Evolutionary conservation across 1,140 invertebrate species (phyloP).

Genomic region (Ylistrum balloti): DNA sequence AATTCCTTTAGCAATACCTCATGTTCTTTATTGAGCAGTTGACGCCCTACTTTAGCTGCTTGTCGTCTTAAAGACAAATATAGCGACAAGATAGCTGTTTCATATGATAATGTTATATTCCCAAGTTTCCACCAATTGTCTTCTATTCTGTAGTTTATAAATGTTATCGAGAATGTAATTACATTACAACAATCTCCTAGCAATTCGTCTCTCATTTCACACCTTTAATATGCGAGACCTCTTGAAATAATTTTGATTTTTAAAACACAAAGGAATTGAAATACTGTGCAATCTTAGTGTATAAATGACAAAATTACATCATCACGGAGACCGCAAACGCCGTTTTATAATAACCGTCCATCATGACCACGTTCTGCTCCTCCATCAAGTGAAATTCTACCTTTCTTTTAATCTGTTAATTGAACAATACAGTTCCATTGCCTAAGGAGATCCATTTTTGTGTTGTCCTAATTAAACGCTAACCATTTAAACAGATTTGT

Average conservation of each 20-base stretch:
- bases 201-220: slow-evolving; percentile 32
- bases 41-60: neutral
- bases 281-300: slow-evolving; percentile 1
- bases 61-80: slow-evolving; percentile 20
- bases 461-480: slow-evolving; percentile 9
- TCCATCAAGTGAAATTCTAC: slow-evolving; percentile 31
- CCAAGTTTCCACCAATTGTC: slow-evolving; percentile 12
- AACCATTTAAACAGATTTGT: neutral
- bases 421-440: neutral
- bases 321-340: neutral
- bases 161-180: neutral
- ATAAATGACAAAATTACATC: slow-evolving; percentile 30
- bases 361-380: neutral
- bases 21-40: neutral
- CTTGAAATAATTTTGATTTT: slow-evolving; percentile 24
- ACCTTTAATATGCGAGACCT: slow-evolving; percentile 4
- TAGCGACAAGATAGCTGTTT: neutral
- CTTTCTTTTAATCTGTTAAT: neutral
- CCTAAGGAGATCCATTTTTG: slow-evolving; percentile 16
- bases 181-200: neutral
- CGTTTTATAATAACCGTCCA: neutral
- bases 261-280: slow-evolving; percentile 35
- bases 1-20: neutral
- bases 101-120: slow-evolving; percentile 34
- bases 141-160: neutral